These are phyloP conservation scores for Sciaenops ocellatus DNA, from an alignment of 2,797 vertebrate species.

Conservation along the genomic window DNA sequence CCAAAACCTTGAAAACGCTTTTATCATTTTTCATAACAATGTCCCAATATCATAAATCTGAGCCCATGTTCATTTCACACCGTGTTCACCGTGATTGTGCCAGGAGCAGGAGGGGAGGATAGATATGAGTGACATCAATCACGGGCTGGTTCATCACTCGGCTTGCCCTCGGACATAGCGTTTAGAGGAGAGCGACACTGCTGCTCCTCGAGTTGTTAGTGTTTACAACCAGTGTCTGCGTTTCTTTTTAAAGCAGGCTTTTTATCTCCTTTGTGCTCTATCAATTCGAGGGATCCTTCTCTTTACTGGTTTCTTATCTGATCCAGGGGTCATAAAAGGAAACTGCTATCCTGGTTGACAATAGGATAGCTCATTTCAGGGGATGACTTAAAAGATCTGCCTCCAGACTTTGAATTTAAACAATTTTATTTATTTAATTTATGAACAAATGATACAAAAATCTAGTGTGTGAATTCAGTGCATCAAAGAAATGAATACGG, in stretches of 20 bases:
- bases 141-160: slow-evolving; percentile 58
- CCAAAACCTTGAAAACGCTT: slow-evolving; percentile 57
- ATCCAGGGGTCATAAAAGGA: slow-evolving; percentile 38
- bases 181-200: slow-evolving; percentile 28
- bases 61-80: slow-evolving; percentile 52
- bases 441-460: neutral
- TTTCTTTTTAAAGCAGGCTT: slow-evolving; percentile 31
- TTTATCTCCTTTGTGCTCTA: slow-evolving; percentile 48
- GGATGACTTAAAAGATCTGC: neutral
- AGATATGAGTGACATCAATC: slow-evolving; percentile 69
- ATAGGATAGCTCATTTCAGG: slow-evolving; percentile 24
- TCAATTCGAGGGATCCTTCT: slow-evolving; percentile 29
- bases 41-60: slow-evolving; percentile 62
- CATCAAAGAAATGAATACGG: neutral
- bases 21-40: slow-evolving; percentile 72
- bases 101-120: slow-evolving; percentile 38
- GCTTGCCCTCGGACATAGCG: slow-evolving; percentile 29
- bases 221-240: slow-evolving; percentile 53
- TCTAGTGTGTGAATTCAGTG: neutral
- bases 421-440: no score
- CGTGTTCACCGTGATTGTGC: slow-evolving; percentile 40
- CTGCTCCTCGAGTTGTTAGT: slow-evolving; percentile 26
- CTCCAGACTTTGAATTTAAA: neutral
- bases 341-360: slow-evolving; percentile 32
- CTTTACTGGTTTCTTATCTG: slow-evolving; percentile 43